Evolutionary conservation across 2,113 vertebrate species (phyloP), one percentile per base, ranked within the genome.

Genomic region (Canis aureus): DNA sequence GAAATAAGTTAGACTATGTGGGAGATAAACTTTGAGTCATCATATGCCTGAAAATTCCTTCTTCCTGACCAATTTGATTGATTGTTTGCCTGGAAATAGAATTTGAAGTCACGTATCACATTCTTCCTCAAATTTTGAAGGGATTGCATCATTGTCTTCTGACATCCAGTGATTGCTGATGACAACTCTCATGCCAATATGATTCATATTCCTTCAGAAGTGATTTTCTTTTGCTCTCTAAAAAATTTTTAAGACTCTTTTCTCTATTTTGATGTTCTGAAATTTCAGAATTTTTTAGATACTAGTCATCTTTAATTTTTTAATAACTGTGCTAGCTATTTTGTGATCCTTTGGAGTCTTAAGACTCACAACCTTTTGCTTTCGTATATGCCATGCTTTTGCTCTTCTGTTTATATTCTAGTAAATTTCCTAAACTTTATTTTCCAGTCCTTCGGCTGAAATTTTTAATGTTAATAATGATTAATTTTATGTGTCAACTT

Each of bases 141-240:
- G 7, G 20, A 59, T 71, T 93, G 32, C 19, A 43, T 49, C 53
- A 89, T 2, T n/a, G 19, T 49, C 17, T 53, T 62, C 59, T 88
- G 69, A 79, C 4, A 67, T 13, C 15, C 49, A 79, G 19, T 73
- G n/a, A 8, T 95, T 97, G 38, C 53, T 51, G 29, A 43, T 79
- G 62, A 67, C 10, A 95, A 59, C 3, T 32, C 64, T 74, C 9
- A 74, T 79, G 55, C 7, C 78, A 87, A 23, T 59, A 73, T 80
- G 22, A 74, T 81, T 93, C 43, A 86, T 92, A 60, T 73, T 82
- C 25, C 20, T 95, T 91, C 62, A 55, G 23, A 95, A 91, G n/a
- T 93, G 60, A 80, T 38, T 86, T 29, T 25, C 43, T 43, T 91
- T 88, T 27, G 3, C 19, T 43, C 19, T 83, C 11, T 60, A 11